Percentiles rank a stretch among this genome's conserved stretches.
Conservation (phyloP, 2,888 invertebrate species). For the Gryllus longicercus region DNA sequence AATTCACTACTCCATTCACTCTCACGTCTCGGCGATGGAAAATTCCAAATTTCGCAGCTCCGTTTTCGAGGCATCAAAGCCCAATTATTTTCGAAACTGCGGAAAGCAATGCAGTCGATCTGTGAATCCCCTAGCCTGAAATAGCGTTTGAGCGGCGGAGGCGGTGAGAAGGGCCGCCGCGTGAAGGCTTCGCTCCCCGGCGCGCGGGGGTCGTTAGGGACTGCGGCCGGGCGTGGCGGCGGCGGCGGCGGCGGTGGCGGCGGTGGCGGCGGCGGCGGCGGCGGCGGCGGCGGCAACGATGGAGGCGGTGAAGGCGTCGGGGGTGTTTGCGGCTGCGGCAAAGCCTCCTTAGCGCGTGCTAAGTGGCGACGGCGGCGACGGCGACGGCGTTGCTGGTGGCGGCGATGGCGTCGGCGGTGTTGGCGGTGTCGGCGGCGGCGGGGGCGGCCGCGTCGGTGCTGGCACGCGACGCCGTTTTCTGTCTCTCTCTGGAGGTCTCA, state of each 20-base stretch:
- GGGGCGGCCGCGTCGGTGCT: neutral
- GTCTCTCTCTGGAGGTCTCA: neutral
- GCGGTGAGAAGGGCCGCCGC: too few species aligned
- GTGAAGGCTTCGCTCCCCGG: neutral
- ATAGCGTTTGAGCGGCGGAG: too few species aligned
- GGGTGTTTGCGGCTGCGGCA: neutral
- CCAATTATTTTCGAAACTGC: too few species aligned
- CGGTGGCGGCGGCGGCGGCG: too few species aligned
- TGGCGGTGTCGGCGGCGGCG: neutral
- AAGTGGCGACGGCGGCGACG: neutral
- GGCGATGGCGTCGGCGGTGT: neutral
- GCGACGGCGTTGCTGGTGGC: neutral
- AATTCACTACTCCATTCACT: too few species aligned
- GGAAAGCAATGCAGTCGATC: too few species aligned
- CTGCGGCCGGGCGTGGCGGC: neutral
- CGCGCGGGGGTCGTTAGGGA: neutral
- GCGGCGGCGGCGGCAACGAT: neutral
- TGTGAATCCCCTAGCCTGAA: too few species aligned
- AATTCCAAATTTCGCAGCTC: too few species aligned
- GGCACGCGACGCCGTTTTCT: neutral
- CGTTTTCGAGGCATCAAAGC: too few species aligned
- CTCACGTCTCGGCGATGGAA: too few species aligned
- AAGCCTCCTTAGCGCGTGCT: constrained; percentile 9
- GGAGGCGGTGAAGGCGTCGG: neutral
- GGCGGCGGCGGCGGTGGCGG: neutral